Conservation (phyloP, 2,113 vertebrate species). For the Tenebrosternarchus preto region DNA sequence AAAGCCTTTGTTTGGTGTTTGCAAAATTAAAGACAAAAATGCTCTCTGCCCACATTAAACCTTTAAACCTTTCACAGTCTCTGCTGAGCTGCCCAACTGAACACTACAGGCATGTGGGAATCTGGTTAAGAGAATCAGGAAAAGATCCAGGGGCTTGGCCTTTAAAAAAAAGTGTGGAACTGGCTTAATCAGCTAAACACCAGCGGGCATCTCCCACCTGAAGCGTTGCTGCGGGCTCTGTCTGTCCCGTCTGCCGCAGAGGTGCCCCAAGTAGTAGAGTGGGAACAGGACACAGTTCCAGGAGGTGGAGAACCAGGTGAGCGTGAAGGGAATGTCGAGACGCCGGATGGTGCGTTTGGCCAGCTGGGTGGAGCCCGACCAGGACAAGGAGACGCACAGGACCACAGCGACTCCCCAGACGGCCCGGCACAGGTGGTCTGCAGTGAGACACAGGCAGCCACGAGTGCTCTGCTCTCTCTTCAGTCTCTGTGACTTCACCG, state of each 20-base stretch:
- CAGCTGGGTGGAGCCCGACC: constrained; percentile 81
- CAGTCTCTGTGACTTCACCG: constrained; percentile 52
- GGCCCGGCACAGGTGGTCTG: constrained; percentile 65
- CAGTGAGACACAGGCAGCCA: constrained; percentile 70
- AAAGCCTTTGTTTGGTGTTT: too few species aligned
- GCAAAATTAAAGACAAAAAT: background rate
- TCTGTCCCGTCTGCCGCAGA: constrained; percentile 79
- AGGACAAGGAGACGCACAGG: constrained; percentile 78
- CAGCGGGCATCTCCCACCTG: constrained; percentile 68
- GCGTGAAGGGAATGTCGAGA: constrained; percentile 80
- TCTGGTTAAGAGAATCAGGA: constrained; percentile 4
- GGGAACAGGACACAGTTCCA: constrained; percentile 86
- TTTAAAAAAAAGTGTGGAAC: background rate
- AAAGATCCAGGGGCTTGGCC: background rate
- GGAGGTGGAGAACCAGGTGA: constrained; percentile 85
- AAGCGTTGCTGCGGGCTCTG: constrained; percentile 79
- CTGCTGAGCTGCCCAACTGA: constrained; percentile 4
- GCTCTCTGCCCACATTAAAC: background rate
- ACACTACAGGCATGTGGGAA: background rate
- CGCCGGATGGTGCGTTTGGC: constrained; percentile 80
- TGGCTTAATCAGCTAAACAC: background rate
- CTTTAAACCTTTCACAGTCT: background rate
- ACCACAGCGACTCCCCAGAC: constrained; percentile 78
- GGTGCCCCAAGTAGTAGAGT: constrained; percentile 80
- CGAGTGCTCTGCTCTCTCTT: constrained; percentile 58